A percentile compares a stretch with the other conserved stretches of the same genome.
These are phyloP conservation scores for Coptodon rendalli DNA, from an alignment of 2,113 vertebrate genomes.

Conservation along the genomic window DNA sequence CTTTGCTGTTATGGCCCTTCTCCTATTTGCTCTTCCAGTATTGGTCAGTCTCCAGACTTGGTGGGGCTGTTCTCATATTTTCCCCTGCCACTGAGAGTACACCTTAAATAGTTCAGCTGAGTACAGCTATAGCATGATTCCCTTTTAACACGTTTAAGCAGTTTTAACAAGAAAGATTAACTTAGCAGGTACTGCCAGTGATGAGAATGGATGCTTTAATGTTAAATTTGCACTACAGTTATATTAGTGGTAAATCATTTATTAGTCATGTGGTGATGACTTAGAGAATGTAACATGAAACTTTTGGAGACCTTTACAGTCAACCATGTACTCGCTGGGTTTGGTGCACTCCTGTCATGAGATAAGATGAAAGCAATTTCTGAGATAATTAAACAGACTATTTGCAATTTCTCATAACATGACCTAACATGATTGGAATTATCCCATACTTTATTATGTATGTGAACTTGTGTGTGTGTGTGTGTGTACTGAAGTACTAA, in stretches of 20 bases:
- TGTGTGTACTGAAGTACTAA: constrained; percentile 30
- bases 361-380: not conserved
- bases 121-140: not conserved
- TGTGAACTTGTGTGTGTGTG: not conserved
- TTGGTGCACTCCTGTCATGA: not conserved
- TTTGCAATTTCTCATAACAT: not conserved
- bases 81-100: not conserved
- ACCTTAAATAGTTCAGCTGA: not conserved
- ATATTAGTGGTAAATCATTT: not conserved
- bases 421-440: not conserved
- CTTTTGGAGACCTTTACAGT: not conserved
- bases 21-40: not conserved
- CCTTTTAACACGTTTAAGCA: not conserved
- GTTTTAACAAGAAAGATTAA: not conserved
- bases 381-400: not conserved
- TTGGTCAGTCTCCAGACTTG: not conserved
- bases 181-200: not conserved
- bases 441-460: not conserved
- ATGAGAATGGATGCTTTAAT: not conserved
- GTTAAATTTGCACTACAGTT: not conserved
- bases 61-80: not conserved
- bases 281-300: not conserved
- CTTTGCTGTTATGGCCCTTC: not conserved
- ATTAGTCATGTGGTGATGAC: not conserved
- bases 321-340: not conserved